Conservation (phyloP, 2,888 invertebrate species). For the Smittia sp. region DNA sequence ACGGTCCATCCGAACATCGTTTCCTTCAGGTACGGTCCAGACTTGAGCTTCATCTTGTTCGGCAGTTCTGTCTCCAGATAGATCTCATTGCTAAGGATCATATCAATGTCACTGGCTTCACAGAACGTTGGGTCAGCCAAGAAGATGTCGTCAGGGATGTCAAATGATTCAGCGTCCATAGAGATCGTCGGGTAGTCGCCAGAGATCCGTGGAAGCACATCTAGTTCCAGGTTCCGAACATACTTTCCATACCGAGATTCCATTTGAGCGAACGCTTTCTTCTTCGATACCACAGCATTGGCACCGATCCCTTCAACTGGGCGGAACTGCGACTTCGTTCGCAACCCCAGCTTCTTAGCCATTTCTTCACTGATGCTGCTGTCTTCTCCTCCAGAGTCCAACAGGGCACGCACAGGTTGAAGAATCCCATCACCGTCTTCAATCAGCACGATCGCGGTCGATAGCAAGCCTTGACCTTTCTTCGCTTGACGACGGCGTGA, state of each 20-base stretch:
- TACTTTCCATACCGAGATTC: too few relatives aligned
- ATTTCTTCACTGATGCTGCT: not conserved
- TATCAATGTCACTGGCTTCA: too few relatives aligned
- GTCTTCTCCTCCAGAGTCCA: not conserved
- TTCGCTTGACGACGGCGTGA: too few relatives aligned
- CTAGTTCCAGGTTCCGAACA: too few relatives aligned
- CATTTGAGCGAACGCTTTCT: too few relatives aligned
- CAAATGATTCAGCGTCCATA: too few relatives aligned
- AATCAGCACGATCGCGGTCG: not conserved
- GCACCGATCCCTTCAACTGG: not conserved
- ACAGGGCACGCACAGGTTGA: not conserved
- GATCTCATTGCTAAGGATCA: too few relatives aligned
- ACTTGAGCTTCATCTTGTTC: too few relatives aligned
- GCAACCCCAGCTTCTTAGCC: not conserved
- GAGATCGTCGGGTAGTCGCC: not conserved
- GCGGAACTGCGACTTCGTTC: not conserved
- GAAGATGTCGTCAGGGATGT: too few relatives aligned
- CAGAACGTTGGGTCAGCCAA: too few relatives aligned
- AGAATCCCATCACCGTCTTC: not conserved
- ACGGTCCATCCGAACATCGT: constrained; percentile 25
- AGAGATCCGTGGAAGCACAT: too few relatives aligned
- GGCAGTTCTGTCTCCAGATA: too few relatives aligned
- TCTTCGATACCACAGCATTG: constrained; percentile 1
- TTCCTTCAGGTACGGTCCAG: not conserved
- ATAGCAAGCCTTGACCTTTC: not conserved